Conservation (phyloP, 2,888 invertebrate species). For the Sceliomorpha sp. region DNA sequence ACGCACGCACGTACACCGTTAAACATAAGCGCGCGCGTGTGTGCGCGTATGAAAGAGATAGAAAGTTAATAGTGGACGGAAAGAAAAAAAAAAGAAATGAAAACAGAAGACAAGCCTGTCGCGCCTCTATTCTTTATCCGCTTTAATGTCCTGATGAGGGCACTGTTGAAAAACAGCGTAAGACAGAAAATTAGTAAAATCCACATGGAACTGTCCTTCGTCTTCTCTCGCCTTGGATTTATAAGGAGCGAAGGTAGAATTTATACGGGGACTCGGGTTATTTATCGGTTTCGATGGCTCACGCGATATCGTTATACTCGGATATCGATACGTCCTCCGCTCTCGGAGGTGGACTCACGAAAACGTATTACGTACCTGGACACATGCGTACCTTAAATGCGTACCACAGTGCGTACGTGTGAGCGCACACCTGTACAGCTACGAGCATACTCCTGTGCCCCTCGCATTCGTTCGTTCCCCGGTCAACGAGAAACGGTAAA, state of each 20-base stretch:
- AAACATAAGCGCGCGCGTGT: too few relatives aligned
- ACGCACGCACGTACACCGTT: too few relatives aligned
- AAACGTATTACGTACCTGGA: slow-evolving; percentile 55
- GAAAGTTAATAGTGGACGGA: slow-evolving; percentile 54
- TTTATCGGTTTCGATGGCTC: slow-evolving; percentile 78
- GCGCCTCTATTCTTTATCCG: slow-evolving; percentile 61
- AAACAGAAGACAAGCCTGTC: slow-evolving; percentile 35
- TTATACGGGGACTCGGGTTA: slow-evolving; percentile 73
- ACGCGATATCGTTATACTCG: slow-evolving; percentile 78
- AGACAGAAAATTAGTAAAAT: slow-evolving; percentile 79
- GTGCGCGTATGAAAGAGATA: slow-evolving; percentile 13
- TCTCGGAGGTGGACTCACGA: slow-evolving; percentile 54
- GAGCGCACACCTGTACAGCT: slow-evolving; percentile 25
- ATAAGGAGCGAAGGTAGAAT: slow-evolving; percentile 78
- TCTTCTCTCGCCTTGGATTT: slow-evolving; percentile 72
- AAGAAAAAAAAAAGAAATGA: slow-evolving; percentile 48
- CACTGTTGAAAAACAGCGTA: slow-evolving; percentile 58
- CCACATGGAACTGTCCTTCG: slow-evolving; percentile 75
- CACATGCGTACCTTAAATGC: slow-evolving; percentile 47
- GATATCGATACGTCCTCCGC: slow-evolving; percentile 74
- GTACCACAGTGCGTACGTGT: slow-evolving; percentile 53
- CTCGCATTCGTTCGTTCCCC: slow-evolving; percentile 21
- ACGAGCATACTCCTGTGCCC: slow-evolving; percentile 18
- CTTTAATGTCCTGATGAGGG: slow-evolving; percentile 62
- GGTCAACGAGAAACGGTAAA: slow-evolving; percentile 56